Evolutionary conservation across 2,888 invertebrate genomes (phyloP), one percentile per base, ranked within the genome.

Genomic region (Leptopilina syphax): DNA sequence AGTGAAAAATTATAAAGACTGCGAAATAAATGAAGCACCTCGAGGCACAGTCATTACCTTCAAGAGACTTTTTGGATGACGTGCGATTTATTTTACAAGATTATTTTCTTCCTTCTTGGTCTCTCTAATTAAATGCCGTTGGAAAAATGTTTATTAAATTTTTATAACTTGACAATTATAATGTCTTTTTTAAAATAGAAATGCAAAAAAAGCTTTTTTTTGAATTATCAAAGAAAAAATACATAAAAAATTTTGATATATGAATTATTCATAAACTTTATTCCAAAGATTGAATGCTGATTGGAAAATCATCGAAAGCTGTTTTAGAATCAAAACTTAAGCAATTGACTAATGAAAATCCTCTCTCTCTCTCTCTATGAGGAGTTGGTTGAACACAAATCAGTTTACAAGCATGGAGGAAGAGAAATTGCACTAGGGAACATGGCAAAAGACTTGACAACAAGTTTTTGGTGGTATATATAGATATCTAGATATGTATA

Each of bases 261-360:
- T 34, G 2, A 34, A 34, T 34, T 3, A 34, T 34, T 34, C 34
- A 34, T 34, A 34, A 2, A 34, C 34, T n/a, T n/a, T n/a, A n/a
- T n/a, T 34, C 34, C 3, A 34, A 44, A 44, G 44, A 44, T 7
- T 44, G 44, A 60, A 60, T 13, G 9, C 88, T 91, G 91, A 91
- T 91, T 91, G 90, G 89, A 50, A 90, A 91, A 91, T 90, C 89
- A 91, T 91, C 91, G 89, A 89, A 87, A 87, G 87, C 86, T 88
- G 79, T 76, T 78, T 77, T 63, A 77, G 68, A 34, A 34, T 77
- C 66, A n/a, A 50, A 68, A 70, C 63, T 70, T 77, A 73, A 82
- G 77, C 81, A 47, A 24, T 87, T 83, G 87, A 88, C 91, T 91
- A 90, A 91, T 91, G 90, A 90, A 91, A 91, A 91, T 91, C 90